Conservation (phyloP, 2,888 invertebrate genomes). For the Perdita meconis region DNA sequence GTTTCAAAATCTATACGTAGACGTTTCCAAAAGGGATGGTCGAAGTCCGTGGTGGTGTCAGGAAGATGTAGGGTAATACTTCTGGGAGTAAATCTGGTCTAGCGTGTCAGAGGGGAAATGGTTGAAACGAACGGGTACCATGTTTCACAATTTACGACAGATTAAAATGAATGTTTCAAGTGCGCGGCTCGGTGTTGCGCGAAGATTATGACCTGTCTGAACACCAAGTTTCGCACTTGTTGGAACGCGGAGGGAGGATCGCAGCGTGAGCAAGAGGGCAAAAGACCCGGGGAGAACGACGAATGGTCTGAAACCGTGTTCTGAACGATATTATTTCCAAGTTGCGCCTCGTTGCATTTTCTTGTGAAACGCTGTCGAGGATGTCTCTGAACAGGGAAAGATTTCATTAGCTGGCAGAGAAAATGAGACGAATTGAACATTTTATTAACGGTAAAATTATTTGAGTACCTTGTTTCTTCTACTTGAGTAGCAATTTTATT, state of each 20-base stretch:
- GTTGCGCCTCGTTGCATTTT: not conserved
- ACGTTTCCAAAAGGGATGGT: too few species aligned
- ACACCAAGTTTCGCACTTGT: constrained; percentile 2
- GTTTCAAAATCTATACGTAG: too few species aligned
- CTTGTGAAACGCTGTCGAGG: too few species aligned
- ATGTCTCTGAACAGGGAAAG: too few species aligned
- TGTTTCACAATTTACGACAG: not conserved
- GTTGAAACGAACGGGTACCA: constrained; percentile 3
- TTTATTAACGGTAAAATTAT: too few species aligned
- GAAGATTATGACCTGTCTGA: not conserved
- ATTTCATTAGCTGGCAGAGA: too few species aligned
- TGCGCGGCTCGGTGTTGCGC: not conserved
- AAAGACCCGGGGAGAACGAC: not conserved
- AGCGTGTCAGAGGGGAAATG: constrained; percentile 4
- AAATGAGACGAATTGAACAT: too few species aligned
- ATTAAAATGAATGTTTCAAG: constrained; percentile 8
- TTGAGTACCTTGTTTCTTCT: too few species aligned
- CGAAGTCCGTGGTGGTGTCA: too few species aligned
- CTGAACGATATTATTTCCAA: not conserved
- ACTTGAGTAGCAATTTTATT: too few species aligned
- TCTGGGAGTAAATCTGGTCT: not conserved
- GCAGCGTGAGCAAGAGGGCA: not conserved
- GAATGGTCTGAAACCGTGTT: not conserved
- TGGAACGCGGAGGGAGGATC: not conserved
- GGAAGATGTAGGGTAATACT: constrained; percentile 3